Evolutionary conservation across 53 echinoderm and acorn worm species (phyloP).

Genomic region (Patiria pectinifera): DNA sequence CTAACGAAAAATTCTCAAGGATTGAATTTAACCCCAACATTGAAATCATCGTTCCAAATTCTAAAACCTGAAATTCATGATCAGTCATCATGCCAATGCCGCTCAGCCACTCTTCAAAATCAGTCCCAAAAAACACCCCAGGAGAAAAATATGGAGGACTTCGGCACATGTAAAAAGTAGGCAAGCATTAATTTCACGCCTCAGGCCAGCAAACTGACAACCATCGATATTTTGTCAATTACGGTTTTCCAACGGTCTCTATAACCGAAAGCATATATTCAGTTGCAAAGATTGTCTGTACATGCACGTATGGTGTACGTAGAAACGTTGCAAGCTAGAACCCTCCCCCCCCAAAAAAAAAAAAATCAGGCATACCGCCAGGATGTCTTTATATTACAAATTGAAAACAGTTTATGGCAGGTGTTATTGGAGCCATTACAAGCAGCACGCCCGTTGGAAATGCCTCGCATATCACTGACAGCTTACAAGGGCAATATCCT

Average conservation of each 20-base stretch:
- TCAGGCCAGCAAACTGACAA: not conserved
- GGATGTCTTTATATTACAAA: slow-evolving; percentile 23
- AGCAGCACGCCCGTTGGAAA: slow-evolving; percentile 11
- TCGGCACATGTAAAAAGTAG: not conserved
- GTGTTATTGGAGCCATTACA: slow-evolving; percentile 23
- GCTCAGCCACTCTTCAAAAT: not conserved
- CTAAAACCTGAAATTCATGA: not conserved
- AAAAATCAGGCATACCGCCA: not conserved
- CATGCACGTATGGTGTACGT: not conserved
- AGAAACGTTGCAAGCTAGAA: too few species aligned
- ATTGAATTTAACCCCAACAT: not conserved
- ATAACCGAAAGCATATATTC: not conserved
- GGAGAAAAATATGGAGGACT: not conserved
- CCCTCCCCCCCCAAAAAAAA: not conserved
- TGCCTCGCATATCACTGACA: slow-evolving; percentile 39
- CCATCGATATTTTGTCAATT: not conserved
- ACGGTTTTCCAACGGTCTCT: not conserved
- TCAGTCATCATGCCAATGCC: not conserved
- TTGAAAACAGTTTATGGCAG: slow-evolving; percentile 38
- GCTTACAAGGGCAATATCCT: slow-evolving; percentile 47
- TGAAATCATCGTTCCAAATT: not conserved
- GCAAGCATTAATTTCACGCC: slow-evolving; percentile 4
- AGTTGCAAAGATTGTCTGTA: not conserved
- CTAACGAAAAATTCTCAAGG: too few species aligned
- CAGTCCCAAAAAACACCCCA: not conserved